A percentile compares a stretch with the other conserved stretches of the same genome.
phyloP scores from a whole-genome alignment of 92 coral and sea anemone species.

The Zoanthus solanderi region DNA sequence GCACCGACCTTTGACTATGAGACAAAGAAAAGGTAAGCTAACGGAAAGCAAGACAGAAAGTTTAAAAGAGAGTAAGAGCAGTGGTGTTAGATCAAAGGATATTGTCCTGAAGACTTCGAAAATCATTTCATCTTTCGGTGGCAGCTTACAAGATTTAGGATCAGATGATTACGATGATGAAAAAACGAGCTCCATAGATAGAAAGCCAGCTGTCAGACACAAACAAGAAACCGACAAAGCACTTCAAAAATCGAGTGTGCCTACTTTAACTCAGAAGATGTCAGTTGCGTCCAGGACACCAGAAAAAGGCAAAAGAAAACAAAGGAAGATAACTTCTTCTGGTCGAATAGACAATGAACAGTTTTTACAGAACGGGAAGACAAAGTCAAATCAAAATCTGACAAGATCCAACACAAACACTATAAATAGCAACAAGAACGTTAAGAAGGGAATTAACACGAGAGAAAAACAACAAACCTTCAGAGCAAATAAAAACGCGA shows the following conservation, averaged over 20 bases:
- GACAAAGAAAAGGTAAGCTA: background rate
- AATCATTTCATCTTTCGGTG: background rate
- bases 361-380: background rate
- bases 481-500: background rate
- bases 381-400: background rate
- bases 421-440: background rate
- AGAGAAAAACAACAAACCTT: background rate
- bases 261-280: background rate
- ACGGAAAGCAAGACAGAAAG: background rate
- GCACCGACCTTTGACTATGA: background rate
- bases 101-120: background rate
- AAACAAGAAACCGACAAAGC: background rate
- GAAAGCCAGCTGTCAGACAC: background rate
- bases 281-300: background rate
- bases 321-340: background rate
- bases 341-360: background rate
- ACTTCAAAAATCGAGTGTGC: background rate
- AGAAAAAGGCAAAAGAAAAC: background rate
- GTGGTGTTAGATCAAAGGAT: background rate
- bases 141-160: constrained; percentile 30
- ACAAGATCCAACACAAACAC: background rate
- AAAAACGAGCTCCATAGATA: background rate
- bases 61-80: background rate
- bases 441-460: background rate
- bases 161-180: background rate